A percentile compares a stretch with the other conserved stretches of the same genome.
Conservation (phyloP, 2,797 vertebrate genomes). For the Myioborus melanocephalus region DNA sequence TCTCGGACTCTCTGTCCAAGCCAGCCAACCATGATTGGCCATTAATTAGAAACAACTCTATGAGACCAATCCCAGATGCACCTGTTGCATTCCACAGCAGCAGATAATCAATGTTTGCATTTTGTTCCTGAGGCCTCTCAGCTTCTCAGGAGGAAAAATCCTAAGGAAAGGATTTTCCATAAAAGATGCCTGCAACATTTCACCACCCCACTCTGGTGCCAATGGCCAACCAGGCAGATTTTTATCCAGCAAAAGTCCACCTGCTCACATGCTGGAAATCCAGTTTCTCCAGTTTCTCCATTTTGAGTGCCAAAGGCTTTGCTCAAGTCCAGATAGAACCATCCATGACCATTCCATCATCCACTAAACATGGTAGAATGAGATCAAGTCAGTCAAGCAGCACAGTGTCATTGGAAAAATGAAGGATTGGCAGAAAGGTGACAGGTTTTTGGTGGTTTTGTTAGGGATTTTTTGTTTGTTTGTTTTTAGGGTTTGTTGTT, state of each 20-base stretch:
- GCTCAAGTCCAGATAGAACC: not conserved
- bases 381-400: not conserved
- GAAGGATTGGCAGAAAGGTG: not conserved
- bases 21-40: too few species aligned
- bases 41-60: too few species aligned
- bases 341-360: too few species aligned
- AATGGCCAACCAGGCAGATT: not conserved
- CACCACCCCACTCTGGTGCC: accelerated
- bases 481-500: accelerated
- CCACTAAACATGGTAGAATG: not conserved
- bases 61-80: too few species aligned
- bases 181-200: too few species aligned
- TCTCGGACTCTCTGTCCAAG: too few species aligned
- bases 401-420: not conserved
- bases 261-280: not conserved
- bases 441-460: not conserved
- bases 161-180: too few species aligned
- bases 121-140: too few species aligned
- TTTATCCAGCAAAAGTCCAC: not conserved
- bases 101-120: too few species aligned
- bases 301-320: not conserved
- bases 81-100: too few species aligned
- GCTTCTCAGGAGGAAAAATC: too few species aligned
- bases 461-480: not conserved
- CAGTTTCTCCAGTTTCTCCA: not conserved